phyloP scores from a whole-genome alignment of 2,113 vertebrate species.

The Rhinolophus sinicus region DNA sequence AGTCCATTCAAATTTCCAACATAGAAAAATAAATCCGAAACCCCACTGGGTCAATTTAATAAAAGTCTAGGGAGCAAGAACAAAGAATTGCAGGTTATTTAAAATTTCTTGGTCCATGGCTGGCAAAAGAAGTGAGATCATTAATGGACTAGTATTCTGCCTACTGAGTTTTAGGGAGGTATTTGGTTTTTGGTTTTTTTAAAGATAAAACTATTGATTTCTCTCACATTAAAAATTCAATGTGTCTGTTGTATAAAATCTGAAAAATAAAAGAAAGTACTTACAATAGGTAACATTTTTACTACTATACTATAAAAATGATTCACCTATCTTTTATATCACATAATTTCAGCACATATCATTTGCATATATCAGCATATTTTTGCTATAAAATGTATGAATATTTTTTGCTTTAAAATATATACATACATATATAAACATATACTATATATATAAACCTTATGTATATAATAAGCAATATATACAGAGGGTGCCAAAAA shows the following conservation, averaged over 20 bases:
- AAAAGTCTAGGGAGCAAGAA: constrained; percentile 27
- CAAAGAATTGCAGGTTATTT: constrained; percentile 61
- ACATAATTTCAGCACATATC: neutral
- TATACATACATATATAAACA: neutral
- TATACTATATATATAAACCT: neutral
- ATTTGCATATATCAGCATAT: neutral
- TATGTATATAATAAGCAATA: neutral
- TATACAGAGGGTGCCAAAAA: too few species aligned
- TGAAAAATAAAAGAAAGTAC: neutral
- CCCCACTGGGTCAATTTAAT: constrained; percentile 53
- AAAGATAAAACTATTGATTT: constrained; percentile 17
- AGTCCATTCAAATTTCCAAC: neutral
- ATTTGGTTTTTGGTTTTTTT: neutral
- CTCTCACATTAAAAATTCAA: neutral
- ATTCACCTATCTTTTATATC: neutral
- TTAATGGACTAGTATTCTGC: constrained; percentile 11
- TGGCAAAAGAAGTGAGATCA: constrained; percentile 15
- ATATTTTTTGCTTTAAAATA: constrained; percentile 33
- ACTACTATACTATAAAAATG: neutral
- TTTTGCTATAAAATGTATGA: constrained; percentile 7
- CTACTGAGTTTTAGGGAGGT: neutral
- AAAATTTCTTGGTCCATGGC: neutral
- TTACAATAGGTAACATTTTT: neutral
- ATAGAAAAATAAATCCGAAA: constrained; percentile 14
- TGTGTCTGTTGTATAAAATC: neutral